Evolutionary conservation across 1,140 invertebrate genomes (phyloP).

Genomic region (Drosophila kurseongensis): DNA sequence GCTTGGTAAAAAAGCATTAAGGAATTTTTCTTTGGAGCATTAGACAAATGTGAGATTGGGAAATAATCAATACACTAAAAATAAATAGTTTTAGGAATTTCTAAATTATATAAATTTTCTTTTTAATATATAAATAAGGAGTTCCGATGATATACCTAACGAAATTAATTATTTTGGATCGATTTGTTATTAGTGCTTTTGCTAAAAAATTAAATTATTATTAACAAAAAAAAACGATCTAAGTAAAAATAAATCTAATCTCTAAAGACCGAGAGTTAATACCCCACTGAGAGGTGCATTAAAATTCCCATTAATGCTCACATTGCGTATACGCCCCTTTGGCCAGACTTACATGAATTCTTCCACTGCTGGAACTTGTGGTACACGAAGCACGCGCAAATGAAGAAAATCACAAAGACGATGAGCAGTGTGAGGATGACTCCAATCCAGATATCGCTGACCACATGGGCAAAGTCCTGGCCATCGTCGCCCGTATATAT

Average conservation of each 20-base stretch:
- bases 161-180: too few species aligned
- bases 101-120: not conserved
- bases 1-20: not conserved
- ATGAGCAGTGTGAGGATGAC: slow-evolving; percentile 87
- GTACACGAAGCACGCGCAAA: slow-evolving; percentile 87
- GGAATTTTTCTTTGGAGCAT: not conserved
- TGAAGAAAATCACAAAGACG: slow-evolving; percentile 87
- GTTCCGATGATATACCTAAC: too few species aligned
- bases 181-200: too few species aligned
- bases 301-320: not conserved
- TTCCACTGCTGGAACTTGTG: slow-evolving; percentile 89
- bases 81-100: not conserved
- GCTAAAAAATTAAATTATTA: too few species aligned
- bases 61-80: too few species aligned
- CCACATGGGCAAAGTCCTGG: slow-evolving; percentile 76
- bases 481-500: slow-evolving; percentile 73
- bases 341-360: slow-evolving; percentile 86
- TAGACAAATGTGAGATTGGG: too few species aligned
- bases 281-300: not conserved
- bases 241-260: too few species aligned
- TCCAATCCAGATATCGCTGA: slow-evolving; percentile 88
- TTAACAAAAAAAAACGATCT: too few species aligned
- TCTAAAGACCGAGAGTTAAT: too few species aligned
- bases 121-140: not conserved
- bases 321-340: slow-evolving; percentile 47